Evolutionary conservation across 1,140 invertebrate species (phyloP).

Genomic region (Meteorus sp.): DNA sequence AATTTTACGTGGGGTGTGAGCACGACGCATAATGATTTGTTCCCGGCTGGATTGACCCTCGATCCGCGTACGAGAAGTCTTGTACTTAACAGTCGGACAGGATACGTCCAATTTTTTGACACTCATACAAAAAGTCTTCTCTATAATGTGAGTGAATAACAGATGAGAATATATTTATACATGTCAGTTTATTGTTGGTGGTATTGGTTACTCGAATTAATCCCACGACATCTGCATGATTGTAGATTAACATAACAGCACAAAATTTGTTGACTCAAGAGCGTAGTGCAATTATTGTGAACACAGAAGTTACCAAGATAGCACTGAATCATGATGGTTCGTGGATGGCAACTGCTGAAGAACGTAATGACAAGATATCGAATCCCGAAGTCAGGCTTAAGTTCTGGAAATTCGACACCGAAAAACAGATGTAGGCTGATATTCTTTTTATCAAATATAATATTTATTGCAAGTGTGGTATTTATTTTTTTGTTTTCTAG

Average conservation of each 20-base stretch:
- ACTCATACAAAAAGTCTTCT: conserved; percentile 68
- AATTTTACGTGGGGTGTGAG: conserved; percentile 67
- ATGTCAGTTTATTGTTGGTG: too few species aligned
- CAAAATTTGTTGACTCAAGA: conserved; percentile 74
- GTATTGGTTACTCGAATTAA: too few species aligned
- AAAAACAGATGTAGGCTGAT: conserved; percentile 69
- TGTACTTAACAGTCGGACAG: conserved; percentile 75
- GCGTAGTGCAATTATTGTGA: conserved; percentile 62
- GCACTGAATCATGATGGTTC: conserved; percentile 67
- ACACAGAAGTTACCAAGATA: conserved; percentile 70
- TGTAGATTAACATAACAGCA: conserved; percentile 73
- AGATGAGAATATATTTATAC: background rate
- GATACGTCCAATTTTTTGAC: conserved; percentile 81
- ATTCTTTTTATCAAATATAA: background rate
- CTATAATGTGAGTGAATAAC: conserved; percentile 68
- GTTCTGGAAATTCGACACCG: conserved; percentile 73
- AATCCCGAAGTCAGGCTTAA: conserved; percentile 72
- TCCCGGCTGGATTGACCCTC: conserved; percentile 67
- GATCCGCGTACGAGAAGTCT: conserved; percentile 70
- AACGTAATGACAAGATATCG: conserved; percentile 62
- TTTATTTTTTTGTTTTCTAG: conserved; percentile 54
- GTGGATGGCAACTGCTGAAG: conserved; percentile 82
- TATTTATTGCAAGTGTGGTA: background rate
- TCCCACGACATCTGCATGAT: too few species aligned
- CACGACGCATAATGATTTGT: conserved; percentile 50